Percentiles rank a stretch among this genome's conserved stretches.
Evolutionary conservation across 2,113 vertebrate genomes (phyloP).

Genomic region (Cyphomyrus discorhynchus): DNA sequence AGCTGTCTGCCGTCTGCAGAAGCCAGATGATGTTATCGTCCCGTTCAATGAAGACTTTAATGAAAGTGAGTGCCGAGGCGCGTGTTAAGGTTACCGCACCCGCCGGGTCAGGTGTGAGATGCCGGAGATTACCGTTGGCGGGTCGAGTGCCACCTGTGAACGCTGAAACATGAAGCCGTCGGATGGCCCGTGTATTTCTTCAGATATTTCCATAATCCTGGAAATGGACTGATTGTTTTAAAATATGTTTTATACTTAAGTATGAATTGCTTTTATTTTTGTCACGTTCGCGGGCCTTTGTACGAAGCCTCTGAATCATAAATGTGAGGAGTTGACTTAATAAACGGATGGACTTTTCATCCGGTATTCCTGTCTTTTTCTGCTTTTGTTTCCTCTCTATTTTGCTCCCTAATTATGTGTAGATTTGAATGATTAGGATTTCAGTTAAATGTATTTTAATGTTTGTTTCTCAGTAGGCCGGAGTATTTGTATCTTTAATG

Average conservation of each 20-base stretch:
- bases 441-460: neutral
- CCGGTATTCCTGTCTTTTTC: neutral
- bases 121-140: neutral
- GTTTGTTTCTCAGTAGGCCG: neutral
- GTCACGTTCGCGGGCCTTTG: neutral
- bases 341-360: neutral
- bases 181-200: neutral
- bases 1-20: neutral
- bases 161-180: neutral
- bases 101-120: neutral
- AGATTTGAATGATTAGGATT: neutral
- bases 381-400: neutral
- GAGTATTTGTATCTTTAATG: neutral
- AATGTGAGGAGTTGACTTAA: neutral
- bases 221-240: constrained; percentile 4
- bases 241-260: constrained; percentile 11
- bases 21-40: neutral
- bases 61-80: neutral
- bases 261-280: constrained; percentile 11
- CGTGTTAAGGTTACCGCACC: neutral
- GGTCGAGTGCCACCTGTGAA: neutral
- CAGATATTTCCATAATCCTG: neutral
- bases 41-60: neutral
- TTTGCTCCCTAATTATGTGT: neutral
- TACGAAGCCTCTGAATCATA: neutral